Evolutionary conservation across 1,140 invertebrate genomes (phyloP).

Genomic region (Heliconius himera): DNA sequence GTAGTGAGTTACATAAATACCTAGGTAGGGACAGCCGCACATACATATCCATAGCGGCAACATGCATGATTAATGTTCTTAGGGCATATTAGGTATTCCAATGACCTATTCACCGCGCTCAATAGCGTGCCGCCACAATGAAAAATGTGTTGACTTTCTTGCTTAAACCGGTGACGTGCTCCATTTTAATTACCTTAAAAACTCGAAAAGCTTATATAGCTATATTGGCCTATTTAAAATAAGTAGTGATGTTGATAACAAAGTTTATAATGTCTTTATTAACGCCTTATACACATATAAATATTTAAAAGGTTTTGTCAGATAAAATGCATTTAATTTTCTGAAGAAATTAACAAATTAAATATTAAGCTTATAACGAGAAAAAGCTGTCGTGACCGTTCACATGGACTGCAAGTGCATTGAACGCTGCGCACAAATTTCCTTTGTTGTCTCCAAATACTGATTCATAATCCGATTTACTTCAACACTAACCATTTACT

Average conservation of each 20-base stretch:
- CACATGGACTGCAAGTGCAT: background rate
- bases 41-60: slow-evolving; percentile 20
- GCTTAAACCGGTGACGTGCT: slow-evolving; percentile 14
- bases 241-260: background rate
- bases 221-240: background rate
- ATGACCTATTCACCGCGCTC: slow-evolving; percentile 32
- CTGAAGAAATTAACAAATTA: background rate
- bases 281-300: background rate
- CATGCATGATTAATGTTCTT: slow-evolving; percentile 38
- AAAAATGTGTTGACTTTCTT: slow-evolving; percentile 32
- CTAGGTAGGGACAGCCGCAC: background rate
- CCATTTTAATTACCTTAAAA: slow-evolving; percentile 11
- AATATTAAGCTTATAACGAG: background rate
- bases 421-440: background rate
- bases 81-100: slow-evolving; percentile 37
- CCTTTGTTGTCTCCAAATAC: slow-evolving; percentile 6
- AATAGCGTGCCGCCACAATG: slow-evolving; percentile 25
- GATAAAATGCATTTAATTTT: too few species aligned
- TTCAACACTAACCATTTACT: background rate
- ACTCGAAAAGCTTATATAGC: background rate
- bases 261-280: background rate
- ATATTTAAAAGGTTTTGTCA: too few species aligned
- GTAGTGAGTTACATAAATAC: background rate
- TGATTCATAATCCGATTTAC: background rate
- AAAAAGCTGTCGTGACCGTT: background rate